phyloP scores from a whole-genome alignment of 2,888 invertebrate genomes.

The Dermolepida albohirtum region DNA sequence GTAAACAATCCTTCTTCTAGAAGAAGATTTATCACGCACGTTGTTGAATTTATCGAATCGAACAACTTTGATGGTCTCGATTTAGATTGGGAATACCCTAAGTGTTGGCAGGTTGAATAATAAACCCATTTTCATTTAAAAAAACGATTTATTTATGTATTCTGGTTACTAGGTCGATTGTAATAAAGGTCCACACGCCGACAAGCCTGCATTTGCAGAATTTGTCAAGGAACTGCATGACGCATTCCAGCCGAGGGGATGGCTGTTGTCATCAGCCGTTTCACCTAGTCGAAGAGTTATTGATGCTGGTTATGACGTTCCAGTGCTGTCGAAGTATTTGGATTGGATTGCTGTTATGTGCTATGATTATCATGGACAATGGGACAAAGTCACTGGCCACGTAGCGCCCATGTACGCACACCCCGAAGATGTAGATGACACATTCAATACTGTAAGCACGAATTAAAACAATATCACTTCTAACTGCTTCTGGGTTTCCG shows the following conservation, averaged over 20 bases:
- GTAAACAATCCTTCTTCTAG: constrained; percentile 80
- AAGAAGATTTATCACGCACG: constrained; percentile 79
- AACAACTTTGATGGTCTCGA: constrained; percentile 92
- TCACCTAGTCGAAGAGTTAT: constrained; percentile 87
- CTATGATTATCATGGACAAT: constrained; percentile 92
- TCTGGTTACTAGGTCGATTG: constrained; percentile 74
- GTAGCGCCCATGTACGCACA: constrained; percentile 87
- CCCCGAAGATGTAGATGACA: constrained; percentile 78
- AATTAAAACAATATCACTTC: background rate
- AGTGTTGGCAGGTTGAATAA: constrained; percentile 82
- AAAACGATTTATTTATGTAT: background rate
- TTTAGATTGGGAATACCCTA: constrained; percentile 95
- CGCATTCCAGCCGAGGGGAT: constrained; percentile 78
- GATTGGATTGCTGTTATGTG: constrained; percentile 94
- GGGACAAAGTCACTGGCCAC: constrained; percentile 92
- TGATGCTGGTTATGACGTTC: constrained; percentile 87
- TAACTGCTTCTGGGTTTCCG: too few species aligned
- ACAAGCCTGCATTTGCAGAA: constrained; percentile 82
- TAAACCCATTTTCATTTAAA: too few species aligned
- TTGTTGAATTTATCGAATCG: constrained; percentile 80
- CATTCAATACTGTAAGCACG: constrained; percentile 79
- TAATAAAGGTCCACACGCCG: constrained; percentile 82
- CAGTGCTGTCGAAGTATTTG: constrained; percentile 78
- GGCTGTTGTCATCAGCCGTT: constrained; percentile 84
- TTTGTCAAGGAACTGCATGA: constrained; percentile 80